phyloP scores from a whole-genome alignment of 2,888 invertebrate genomes.

The Liopterus haemorrhoidalis region DNA sequence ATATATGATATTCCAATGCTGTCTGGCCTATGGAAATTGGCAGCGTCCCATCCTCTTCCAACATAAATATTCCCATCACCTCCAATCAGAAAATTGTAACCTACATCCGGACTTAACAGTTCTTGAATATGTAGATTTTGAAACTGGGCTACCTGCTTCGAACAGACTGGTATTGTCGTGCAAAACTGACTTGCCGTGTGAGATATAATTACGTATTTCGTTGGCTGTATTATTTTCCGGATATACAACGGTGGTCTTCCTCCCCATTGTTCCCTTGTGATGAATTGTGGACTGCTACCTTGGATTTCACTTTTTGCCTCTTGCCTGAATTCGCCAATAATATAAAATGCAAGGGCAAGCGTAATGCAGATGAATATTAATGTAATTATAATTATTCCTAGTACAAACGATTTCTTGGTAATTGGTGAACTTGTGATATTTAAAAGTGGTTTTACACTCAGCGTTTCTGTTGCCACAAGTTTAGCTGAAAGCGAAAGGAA shows the following conservation, averaged over 20 bases:
- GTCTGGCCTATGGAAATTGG: constrained; percentile 50
- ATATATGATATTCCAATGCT: constrained; percentile 49
- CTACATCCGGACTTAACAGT: constrained; percentile 46
- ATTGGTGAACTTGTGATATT: too few species aligned
- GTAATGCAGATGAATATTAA: constrained; percentile 12
- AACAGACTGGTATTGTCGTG: constrained; percentile 43
- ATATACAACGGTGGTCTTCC: constrained; percentile 52
- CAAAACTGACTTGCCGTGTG: constrained; percentile 50
- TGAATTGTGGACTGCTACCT: constrained; percentile 23
- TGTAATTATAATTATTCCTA: constrained; percentile 7
- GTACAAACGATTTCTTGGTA: too few species aligned
- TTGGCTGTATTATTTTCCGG: constrained; percentile 41
- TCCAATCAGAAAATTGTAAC: constrained; percentile 49
- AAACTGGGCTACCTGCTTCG: constrained; percentile 45
- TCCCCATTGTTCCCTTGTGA: constrained; percentile 49
- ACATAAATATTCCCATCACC: constrained; percentile 52
- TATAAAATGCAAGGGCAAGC: constrained; percentile 7
- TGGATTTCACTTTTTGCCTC: too few species aligned
- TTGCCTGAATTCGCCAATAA: constrained; percentile 7
- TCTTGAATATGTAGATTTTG: constrained; percentile 47
- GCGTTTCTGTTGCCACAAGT: constrained; percentile 16
- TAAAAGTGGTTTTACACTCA: constrained; percentile 11
- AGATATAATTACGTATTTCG: constrained; percentile 48
- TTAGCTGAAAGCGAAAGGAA: constrained; percentile 17
- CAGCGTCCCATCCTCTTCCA: constrained; percentile 50